A percentile compares a stretch with the other conserved stretches of the same genome.
These are phyloP conservation scores for Spilogale gracilis DNA, from an alignment of 2,113 vertebrate genomes.

Conservation along the genomic window DNA sequence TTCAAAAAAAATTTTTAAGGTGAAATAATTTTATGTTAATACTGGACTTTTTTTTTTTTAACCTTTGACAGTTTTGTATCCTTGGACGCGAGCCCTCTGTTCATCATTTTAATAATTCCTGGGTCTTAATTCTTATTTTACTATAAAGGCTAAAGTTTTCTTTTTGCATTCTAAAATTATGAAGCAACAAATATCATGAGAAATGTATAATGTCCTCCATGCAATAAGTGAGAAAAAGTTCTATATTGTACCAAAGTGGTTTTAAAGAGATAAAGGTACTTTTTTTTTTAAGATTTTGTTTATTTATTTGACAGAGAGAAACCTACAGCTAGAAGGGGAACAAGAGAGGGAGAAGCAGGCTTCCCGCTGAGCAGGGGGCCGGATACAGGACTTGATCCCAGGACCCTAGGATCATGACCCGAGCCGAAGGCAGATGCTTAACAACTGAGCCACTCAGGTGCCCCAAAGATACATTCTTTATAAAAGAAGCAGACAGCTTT, in stretches of 20 bases:
- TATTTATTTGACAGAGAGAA: too few relatives aligned
- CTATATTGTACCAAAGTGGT: background rate
- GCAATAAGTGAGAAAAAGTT: background rate
- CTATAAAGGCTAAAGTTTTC: background rate
- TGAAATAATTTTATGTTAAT: background rate
- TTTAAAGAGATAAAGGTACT: background rate
- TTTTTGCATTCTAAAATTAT: conserved; percentile 22
- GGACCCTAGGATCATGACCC: too few relatives aligned
- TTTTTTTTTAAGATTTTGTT: too few relatives aligned
- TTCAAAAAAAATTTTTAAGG: background rate
- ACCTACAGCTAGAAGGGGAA: too few relatives aligned
- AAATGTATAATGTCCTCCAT: background rate
- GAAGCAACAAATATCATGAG: background rate
- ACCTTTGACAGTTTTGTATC: background rate
- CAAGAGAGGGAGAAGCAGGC: too few relatives aligned
- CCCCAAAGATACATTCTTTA: background rate
- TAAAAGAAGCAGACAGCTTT: background rate
- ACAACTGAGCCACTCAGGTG: too few relatives aligned
- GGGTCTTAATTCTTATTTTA: background rate
- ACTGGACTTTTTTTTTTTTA: background rate
- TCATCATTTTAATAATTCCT: background rate
- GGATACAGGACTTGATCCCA: too few relatives aligned
- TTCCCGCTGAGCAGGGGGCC: too few relatives aligned
- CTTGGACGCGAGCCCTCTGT: background rate
- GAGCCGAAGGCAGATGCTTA: too few relatives aligned